Base-by-base conservation (phyloP, 2,888 invertebrate species). In the Melanostoma mellinum region DNA sequence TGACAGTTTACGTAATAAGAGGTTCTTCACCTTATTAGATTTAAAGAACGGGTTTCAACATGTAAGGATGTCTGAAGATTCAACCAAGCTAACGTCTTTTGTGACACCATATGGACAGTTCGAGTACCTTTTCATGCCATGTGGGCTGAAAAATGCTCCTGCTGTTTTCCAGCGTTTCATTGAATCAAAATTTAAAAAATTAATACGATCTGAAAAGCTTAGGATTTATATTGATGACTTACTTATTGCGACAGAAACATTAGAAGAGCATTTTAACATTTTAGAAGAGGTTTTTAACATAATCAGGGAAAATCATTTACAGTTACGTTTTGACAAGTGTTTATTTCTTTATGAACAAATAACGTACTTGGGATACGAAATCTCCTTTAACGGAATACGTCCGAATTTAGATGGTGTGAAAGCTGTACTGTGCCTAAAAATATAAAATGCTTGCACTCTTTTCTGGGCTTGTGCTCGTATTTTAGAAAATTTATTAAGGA, bases 321-420 rank as follows among this genome's bases (percentile, higher is more conserved):
- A 86, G 48, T 48, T 86, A 6, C 58, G 46, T 9, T n/a, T 77
- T 36, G 40, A 78, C 9, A 88, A 88, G 75, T 86, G 86, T 56
- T 69, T 77, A 50, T 86, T 87, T 61, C 52, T 65, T 6, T 36
- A 65, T 33, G 44, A 48, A 20, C 8, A 42, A 32, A 65, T 63
- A 4, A 55, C 40, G 35, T 74, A 74, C 40, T 55, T 74, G n/a
- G 71, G 71, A 6, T 48, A 48, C 10, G 48, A 48, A 48, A 20
- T 48, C n/a, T 46, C 46, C 4, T 6, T 10, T n/a, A 46, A n/a
- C 5, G 46, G 58, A 20, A 61, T 72, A 8, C 38, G 40, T 20
- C 72, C 72, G 6, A 61, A 38, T 50, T 30, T 10, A 35, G 4
- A 9, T 20, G 35, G 61, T 36, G 38, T 61, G 10, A 10, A 50